Percentiles rank a stretch among this genome's conserved stretches.
These are phyloP conservation scores for Poecile montanus DNA, from an alignment of 2,797 vertebrate genomes.

Conservation along the genomic window DNA sequence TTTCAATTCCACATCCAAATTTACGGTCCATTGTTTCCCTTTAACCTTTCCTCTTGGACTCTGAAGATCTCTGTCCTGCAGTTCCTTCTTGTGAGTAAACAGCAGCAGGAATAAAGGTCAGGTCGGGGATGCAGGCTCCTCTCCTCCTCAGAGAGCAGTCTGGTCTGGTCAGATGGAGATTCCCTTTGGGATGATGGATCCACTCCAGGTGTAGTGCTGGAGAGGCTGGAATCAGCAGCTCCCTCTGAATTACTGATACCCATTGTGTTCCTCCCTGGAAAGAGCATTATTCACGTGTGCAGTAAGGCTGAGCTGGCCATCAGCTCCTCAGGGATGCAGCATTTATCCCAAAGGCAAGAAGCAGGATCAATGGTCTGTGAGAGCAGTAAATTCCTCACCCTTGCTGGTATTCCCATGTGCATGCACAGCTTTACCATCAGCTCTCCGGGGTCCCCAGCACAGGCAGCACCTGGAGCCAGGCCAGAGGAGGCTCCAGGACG, in stretches of 20 bases:
- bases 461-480: fast-evolving
- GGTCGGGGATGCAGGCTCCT: neutral
- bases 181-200: neutral
- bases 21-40: neutral
- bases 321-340: neutral
- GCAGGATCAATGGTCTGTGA: neutral
- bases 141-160: neutral
- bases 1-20: neutral
- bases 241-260: neutral
- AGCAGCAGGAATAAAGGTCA: neutral
- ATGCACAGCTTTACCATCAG: neutral
- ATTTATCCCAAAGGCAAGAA: neutral
- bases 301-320: neutral
- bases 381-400: neutral
- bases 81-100: neutral
- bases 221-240: neutral
- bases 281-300: neutral
- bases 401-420: neutral
- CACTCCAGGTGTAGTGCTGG: neutral
- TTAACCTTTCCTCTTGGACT: neutral
- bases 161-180: neutral
- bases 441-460: neutral
- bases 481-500: neutral
- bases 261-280: neutral
- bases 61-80: neutral